These are phyloP conservation scores for Prochilodus magdalenae DNA, from an alignment of 2,113 vertebrate species.

Conservation along the genomic window DNA sequence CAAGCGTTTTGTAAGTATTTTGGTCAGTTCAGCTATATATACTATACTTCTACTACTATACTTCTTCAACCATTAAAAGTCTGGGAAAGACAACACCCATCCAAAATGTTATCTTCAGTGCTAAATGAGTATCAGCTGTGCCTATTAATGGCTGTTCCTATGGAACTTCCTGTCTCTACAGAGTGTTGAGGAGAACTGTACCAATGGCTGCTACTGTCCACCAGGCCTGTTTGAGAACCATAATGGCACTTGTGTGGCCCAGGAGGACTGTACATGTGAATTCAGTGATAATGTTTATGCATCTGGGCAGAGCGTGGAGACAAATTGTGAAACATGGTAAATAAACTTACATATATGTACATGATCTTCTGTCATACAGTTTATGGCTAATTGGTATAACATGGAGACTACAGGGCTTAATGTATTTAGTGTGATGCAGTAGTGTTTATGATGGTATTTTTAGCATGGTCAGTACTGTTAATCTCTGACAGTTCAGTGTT, in stretches of 20 bases:
- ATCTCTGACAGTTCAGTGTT: too few species aligned
- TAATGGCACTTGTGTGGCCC: constrained; percentile 65
- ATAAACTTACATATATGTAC: background rate
- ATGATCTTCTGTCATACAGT: background rate
- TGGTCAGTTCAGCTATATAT: too few species aligned
- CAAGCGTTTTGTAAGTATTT: constrained; percentile 66
- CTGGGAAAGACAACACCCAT: too few species aligned
- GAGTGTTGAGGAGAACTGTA: constrained; percentile 57
- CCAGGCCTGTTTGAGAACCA: constrained; percentile 71
- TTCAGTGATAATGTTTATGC: constrained; percentile 64
- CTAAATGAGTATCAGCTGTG: background rate
- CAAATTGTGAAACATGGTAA: constrained; percentile 73
- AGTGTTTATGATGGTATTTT: too few species aligned
- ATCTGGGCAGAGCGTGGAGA: constrained; percentile 63
- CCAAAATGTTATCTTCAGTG: too few species aligned
- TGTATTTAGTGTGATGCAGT: too few species aligned
- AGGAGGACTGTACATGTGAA: constrained; percentile 71
- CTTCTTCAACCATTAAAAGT: too few species aligned
- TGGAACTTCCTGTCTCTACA: constrained; percentile 38
- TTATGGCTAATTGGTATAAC: too few species aligned
- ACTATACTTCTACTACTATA: too few species aligned
- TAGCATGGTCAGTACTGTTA: too few species aligned
- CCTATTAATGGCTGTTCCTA: too few species aligned
- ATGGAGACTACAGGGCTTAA: too few species aligned
- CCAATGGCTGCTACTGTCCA: constrained; percentile 74